These are phyloP conservation scores for Sinosuthora webbiana DNA, from an alignment of 2,113 vertebrate species.

Conservation along the genomic window DNA sequence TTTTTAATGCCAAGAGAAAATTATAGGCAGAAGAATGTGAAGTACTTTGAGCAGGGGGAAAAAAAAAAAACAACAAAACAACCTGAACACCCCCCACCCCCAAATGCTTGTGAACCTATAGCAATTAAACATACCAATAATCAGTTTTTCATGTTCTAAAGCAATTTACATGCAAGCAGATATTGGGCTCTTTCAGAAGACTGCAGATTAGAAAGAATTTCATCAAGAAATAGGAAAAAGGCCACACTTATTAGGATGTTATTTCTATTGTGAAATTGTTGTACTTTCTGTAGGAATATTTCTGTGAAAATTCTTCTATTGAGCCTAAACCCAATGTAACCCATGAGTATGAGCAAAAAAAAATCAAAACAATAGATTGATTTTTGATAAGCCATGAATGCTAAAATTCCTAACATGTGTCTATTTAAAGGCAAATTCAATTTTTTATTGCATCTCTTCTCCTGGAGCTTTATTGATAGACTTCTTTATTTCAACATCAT, in stretches of 20 bases:
- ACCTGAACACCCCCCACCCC: fast-evolving
- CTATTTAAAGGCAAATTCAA: not conserved
- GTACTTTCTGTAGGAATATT: not conserved
- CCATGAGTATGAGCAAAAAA: not conserved
- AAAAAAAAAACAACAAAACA: not conserved
- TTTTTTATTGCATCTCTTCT: not conserved
- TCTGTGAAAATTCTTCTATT: not conserved
- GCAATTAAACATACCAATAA: not conserved
- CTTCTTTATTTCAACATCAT: not conserved
- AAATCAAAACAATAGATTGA: not conserved
- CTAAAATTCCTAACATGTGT: not conserved
- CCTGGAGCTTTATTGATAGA: not conserved
- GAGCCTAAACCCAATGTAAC: not conserved
- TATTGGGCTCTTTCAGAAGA: not conserved
- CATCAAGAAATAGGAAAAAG: not conserved
- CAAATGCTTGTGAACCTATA: not conserved
- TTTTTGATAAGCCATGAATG: not conserved
- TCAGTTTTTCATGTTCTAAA: not conserved
- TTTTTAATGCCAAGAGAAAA: not conserved
- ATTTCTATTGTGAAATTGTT: not conserved
- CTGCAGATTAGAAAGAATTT: not conserved
- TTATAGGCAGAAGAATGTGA: not conserved
- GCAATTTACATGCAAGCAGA: not conserved
- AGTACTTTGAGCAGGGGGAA: not conserved
- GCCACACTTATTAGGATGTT: not conserved